Evolutionary conservation across 2,113 vertebrate genomes (phyloP), one percentile per base, ranked within the genome.

Genomic region (Petroica traversi): DNA sequence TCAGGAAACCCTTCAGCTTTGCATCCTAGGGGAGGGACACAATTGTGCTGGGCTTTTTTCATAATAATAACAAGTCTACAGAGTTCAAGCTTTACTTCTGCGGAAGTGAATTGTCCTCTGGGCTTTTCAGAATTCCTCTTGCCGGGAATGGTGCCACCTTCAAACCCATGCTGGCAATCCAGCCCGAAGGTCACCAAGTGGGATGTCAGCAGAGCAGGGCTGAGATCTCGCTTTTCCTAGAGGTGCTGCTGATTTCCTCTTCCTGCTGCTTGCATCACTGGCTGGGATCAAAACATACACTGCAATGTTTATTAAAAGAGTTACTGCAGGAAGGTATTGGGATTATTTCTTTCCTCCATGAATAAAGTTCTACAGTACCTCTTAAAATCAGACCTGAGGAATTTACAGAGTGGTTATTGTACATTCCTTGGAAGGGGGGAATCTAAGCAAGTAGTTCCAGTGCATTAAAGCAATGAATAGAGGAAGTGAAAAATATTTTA

Each of bases 401-500:
- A 96, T 96, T 97, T 94, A 87, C 64, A 96, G 89, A 87, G 81
- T 66, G 76, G 88, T 97, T 97, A 96, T 67, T 96, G 79, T 88
- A 93, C 89, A 92, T 96, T 97, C 92, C 85, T 90, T 34, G 75
- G 11, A 31, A 34, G 34, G 8, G 9, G 3, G 33, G 43, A 38
- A 79, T 40, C 72, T 23, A 19, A 81, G 92, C 63, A 90, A 95
- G 93, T 88, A 85, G 84, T 96, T 96, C 73, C 84, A 94, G 91
- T 77, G 74, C 93, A 95, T 94, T 97, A 96, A 95, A 97, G 95
- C 83, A 93, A 88, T 89, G 96, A 96, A 93, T 49, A 95, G 84
- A 95, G 97, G 95, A 98, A 97, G 94, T 83, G 69, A 96, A 93
- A 95, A 77, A 81, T 95, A 94, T 79, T 97, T 97, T 86, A 96